Evolutionary conservation across 2,113 vertebrate genomes (phyloP), one percentile per base, ranked within the genome.

Genomic region (Choloepus hoffmanni): DNA sequence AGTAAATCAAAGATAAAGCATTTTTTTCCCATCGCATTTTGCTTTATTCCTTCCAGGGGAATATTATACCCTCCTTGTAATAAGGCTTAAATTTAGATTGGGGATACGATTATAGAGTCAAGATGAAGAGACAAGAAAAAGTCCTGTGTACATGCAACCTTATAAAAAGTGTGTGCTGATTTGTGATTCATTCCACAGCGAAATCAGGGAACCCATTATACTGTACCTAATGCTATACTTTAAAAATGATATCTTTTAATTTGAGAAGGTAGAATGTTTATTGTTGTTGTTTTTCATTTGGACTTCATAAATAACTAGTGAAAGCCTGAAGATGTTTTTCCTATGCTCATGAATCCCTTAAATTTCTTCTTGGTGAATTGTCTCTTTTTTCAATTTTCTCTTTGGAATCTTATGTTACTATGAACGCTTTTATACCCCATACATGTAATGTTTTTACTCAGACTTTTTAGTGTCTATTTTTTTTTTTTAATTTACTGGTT

Each of bases 171-270:
- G 0, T 24, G 3, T 33, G 3, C 5, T 19, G 0, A 24, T 0
- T 2, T 4, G 1, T 2, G 11, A 8, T 4, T 90, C 6, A 7
- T 16, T 21, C 28, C 15, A 5, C 4, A 53, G 14, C 0, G 4
- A n/a, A n/a, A 36, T 33, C 14, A 9, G 60, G 23, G 19, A 43
- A n/a, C 12, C 23, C 0, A 0, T 26, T 72, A 73, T 8, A 33
- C 13, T 43, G 13, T 5, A 76, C 4, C 12, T 21, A 40, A 26
- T 10, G 16, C 50, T 40, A 0, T 3, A 1, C 30, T 24, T 60
- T 40, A 13, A 21, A 36, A 76, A 63, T 68, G 4, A 24, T 4
- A 30, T 83, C 13, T 50, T 4, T 23, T 30, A 7, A 11, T 33
- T 60, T 36, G 40, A 16, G 36, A 33, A 4, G 2, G 8, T 11